Percentiles rank a stretch among this genome's conserved stretches.
Conservation (phyloP, 1,140 invertebrate species). For the Argopecten irradians region DNA sequence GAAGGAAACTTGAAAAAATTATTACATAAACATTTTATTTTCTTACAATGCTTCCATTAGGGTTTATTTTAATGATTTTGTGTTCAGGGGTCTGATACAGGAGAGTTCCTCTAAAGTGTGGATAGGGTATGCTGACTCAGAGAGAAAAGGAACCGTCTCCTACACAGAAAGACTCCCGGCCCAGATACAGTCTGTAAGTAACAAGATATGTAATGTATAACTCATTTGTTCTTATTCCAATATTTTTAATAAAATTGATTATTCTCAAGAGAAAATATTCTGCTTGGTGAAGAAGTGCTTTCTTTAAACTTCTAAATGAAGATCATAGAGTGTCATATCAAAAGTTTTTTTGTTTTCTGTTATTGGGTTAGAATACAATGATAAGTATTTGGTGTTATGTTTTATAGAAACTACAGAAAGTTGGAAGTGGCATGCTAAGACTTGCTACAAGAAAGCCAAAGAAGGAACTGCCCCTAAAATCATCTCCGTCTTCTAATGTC, state of each 20-base stretch:
- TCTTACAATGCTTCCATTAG: no score
- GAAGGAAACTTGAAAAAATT: no score
- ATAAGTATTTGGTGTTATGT: slow-evolving; percentile 6
- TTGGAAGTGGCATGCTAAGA: slow-evolving; percentile 89
- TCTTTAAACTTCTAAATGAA: no score
- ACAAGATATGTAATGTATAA: neutral
- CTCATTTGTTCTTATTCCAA: neutral
- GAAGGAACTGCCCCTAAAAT: slow-evolving; percentile 80
- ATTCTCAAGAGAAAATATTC: neutral
- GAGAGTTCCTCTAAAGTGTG: slow-evolving; percentile 92
- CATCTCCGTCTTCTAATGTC: slow-evolving; percentile 69
- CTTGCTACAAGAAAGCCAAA: slow-evolving; percentile 90
- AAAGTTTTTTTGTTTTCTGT: neutral
- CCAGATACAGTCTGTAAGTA: slow-evolving; percentile 90
- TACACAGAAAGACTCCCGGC: slow-evolving; percentile 90
- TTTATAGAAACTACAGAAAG: slow-evolving; percentile 91
- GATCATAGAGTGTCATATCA: neutral
- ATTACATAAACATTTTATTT: no score
- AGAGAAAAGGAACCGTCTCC: slow-evolving; percentile 89
- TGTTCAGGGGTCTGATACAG: slow-evolving; percentile 82
- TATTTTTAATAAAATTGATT: neutral
- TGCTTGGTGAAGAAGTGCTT: neutral
- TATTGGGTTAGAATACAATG: neutral
- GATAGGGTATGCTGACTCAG: slow-evolving; percentile 92
- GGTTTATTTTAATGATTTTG: no score